Percentiles rank a stretch among this genome's conserved stretches.
These are phyloP conservation scores for Anhinga anhinga DNA, from an alignment of 2,113 vertebrate species.

Conservation along the genomic window DNA sequence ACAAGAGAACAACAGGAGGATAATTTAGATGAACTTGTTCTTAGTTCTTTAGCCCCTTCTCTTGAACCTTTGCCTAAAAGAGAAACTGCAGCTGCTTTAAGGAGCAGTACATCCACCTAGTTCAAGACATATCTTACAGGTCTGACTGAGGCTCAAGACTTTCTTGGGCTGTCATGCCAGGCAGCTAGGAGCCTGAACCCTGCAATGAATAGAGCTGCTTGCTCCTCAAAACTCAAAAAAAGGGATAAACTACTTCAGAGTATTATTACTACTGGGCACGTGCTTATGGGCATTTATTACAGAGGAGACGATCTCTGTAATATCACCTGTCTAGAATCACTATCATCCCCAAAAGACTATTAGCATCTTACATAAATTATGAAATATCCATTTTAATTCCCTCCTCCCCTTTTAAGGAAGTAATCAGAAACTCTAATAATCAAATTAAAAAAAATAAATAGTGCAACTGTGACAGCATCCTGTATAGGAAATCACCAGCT, in stretches of 20 bases:
- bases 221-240: neutral
- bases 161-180: neutral
- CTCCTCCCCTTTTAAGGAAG: neutral
- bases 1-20: neutral
- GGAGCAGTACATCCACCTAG: neutral
- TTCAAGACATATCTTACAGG: neutral
- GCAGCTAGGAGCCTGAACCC: neutral
- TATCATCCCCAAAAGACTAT: neutral
- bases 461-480: neutral
- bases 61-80: neutral
- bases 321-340: neutral
- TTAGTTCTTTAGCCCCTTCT: neutral
- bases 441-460: neutral
- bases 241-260: neutral
- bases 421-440: neutral
- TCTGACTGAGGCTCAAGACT: neutral
- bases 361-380: neutral
- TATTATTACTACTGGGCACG: neutral
- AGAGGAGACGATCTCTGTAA: neutral
- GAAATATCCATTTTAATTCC: neutral
- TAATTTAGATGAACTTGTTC: accelerated
- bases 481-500: neutral
- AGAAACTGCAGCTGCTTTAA: neutral
- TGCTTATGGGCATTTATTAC: neutral
- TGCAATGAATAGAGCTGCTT: neutral